Percentiles rank a stretch among this genome's conserved stretches.
phyloP scores from a whole-genome alignment of 2,113 vertebrate species.

The Bufo gargarizans region DNA sequence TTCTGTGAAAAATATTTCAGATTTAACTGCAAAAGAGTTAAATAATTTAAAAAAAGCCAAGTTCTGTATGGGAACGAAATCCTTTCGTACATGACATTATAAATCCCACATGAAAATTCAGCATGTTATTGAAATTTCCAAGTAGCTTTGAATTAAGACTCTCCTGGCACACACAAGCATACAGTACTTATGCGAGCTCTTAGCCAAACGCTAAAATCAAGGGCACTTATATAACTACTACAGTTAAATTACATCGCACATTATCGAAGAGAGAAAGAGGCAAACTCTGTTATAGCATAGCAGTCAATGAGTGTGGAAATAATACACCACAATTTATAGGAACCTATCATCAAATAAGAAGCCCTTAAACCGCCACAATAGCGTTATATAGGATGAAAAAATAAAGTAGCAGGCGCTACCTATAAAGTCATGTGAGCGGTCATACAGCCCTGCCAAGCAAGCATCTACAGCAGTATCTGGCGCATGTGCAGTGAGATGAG shows the following conservation, averaged over 20 bases:
- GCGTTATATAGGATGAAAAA: no score
- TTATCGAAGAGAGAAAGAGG: neutral
- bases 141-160: conserved; percentile 30
- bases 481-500: no score
- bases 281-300: neutral
- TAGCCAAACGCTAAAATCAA: conserved; percentile 30
- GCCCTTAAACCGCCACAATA: no score
- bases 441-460: no score
- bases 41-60: neutral
- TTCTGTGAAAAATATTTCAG: neutral
- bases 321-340: no score
- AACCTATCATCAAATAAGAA: no score
- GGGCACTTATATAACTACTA: conserved; percentile 32
- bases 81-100: neutral
- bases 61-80: neutral
- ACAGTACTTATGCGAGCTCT: conserved; percentile 23
- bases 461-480: no score
- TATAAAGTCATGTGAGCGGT: no score
- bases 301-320: neutral
- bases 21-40: conserved; percentile 14
- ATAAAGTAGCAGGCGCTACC: no score
- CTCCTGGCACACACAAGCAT: neutral
- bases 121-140: conserved; percentile 23
- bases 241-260: neutral
- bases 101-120: conserved; percentile 30